These are phyloP conservation scores for Sula dactylatra DNA, from an alignment of 2,113 vertebrate species.

Conservation along the genomic window DNA sequence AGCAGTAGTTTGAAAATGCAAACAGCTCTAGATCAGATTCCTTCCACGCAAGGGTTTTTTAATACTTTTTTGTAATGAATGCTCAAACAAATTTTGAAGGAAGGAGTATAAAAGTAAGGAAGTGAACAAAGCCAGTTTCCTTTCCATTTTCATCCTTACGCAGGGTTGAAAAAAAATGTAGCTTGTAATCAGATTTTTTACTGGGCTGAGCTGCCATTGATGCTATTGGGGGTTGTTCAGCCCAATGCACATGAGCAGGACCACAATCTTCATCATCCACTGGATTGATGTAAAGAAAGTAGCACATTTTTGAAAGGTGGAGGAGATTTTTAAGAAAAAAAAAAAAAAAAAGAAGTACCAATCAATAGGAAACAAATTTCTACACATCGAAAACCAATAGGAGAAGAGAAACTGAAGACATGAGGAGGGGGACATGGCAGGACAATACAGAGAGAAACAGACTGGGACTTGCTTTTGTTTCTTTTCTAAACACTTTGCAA, in stretches of 20 bases:
- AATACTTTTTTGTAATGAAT: neutral
- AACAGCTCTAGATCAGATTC: neutral
- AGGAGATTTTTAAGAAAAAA: neutral
- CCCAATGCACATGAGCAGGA: neutral
- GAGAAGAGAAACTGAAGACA: neutral
- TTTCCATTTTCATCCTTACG: neutral
- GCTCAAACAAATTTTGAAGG: neutral
- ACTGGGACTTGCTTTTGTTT: neutral
- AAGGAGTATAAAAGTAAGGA: neutral
- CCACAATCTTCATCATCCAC: neutral
- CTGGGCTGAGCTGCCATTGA: neutral
- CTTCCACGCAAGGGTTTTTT: neutral
- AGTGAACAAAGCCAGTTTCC: neutral
- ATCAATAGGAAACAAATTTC: neutral
- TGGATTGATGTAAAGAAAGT: neutral
- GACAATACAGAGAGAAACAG: neutral
- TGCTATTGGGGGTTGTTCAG: neutral
- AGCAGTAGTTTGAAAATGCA: neutral
- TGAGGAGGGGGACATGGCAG: accelerated
- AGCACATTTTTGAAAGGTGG: neutral
- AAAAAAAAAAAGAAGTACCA: neutral
- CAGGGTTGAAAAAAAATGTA: neutral
- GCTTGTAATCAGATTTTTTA: neutral
- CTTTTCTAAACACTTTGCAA: neutral
- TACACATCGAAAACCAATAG: neutral